Base-by-base conservation (phyloP, 1,140 invertebrate genomes). In the Drosophila grimshawi region DNA sequence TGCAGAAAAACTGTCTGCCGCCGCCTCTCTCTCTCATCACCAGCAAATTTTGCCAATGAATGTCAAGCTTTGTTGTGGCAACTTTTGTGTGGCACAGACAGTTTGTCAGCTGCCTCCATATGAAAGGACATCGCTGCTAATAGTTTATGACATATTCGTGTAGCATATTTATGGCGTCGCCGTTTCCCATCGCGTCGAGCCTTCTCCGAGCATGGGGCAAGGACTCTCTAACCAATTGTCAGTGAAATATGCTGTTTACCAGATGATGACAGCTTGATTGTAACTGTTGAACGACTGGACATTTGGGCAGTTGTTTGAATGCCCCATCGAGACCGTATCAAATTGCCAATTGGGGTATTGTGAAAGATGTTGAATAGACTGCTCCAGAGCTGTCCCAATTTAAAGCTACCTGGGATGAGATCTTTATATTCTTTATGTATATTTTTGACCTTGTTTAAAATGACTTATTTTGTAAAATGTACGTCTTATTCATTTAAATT, bases 111-210 rank as follows among this genome's bases (percentile, higher is more conserved):
- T 35, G 68, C 30, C 61, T 61, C 30, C 61, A 51, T 45, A 52
- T 45, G 51, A 70, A 33, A 29, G 61, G 57, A 60, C 73, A 57
- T 55, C 37, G 35, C 64, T 80, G 77, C 78, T 74, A 80, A 80
- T 78, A 77, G 75, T 80, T 80, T 80, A 80, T 69, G 78, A 78
- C 75, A 73, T 62, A 35, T 69, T 80, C 51, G 64, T 74, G 59
- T 56, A 60, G 60, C 74, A 80, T 80, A 80, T 77, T 80, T 80
- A 79, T 77, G 64, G 35, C 39, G 29, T 32, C 48, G 51, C 37
- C 45, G 11, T 61, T 61, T 67, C 43, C 37, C 57, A n/a, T 43
- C 27, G 37, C 43, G 29, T 73, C 29, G 5, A 45, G 32, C 27
- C 60, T 19, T 1, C 19, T 29, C 46, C 32, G 10, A 55, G 27